Evolutionary conservation across 2,888 invertebrate species (phyloP).

Genomic region (Cheilosia scutellata): DNA sequence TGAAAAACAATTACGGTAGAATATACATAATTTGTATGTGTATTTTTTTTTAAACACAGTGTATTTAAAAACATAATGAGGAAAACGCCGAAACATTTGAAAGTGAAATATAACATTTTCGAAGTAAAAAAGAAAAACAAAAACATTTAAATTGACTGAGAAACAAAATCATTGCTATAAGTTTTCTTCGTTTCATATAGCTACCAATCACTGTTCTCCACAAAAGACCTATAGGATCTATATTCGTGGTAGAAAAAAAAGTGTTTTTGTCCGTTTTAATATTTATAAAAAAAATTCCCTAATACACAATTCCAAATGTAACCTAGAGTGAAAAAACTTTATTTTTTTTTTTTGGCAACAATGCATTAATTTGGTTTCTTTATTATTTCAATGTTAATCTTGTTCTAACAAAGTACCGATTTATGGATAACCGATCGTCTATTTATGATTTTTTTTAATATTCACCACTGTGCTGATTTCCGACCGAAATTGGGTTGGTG

Average conservation of each 20-base stretch:
- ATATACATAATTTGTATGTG: slow-evolving; percentile 2
- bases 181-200: slow-evolving; percentile 11
- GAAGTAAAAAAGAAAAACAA: not conserved
- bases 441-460: no score
- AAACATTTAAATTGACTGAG: slow-evolving; percentile 60
- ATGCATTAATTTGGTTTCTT: slow-evolving; percentile 1
- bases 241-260: not conserved
- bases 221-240: not conserved
- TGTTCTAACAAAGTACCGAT: no score
- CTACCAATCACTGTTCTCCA: slow-evolving; percentile 12
- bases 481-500: no score
- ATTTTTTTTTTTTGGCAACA: slow-evolving; percentile 25
- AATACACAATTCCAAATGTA: not conserved
- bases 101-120: slow-evolving; percentile 10
- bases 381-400: not conserved
- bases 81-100: not conserved
- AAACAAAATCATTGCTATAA: slow-evolving; percentile 26
- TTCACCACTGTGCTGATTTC: no score
- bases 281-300: slow-evolving; percentile 1
- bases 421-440: no score
- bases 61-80: slow-evolving; percentile 4
- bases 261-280: not conserved
- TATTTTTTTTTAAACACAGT: slow-evolving; percentile 19
- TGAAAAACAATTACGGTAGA: slow-evolving; percentile 4
- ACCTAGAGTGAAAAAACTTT: not conserved